Evolutionary conservation across 2,888 invertebrate species (phyloP).

Genomic region (Ectemnius cavifrons): DNA sequence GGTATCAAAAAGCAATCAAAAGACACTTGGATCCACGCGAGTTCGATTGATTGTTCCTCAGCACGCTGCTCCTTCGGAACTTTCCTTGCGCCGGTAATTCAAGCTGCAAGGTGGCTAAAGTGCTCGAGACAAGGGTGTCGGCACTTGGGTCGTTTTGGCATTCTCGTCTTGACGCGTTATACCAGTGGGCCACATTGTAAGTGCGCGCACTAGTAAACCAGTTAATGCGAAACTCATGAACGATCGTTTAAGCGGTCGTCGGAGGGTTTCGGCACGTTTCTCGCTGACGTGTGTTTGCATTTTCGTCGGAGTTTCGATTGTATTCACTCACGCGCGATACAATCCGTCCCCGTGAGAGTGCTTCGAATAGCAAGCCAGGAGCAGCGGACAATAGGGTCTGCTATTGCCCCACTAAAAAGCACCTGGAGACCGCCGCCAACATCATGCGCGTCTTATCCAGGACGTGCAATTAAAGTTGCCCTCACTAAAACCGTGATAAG

Average conservation of each 20-base stretch:
- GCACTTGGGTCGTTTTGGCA: conserved; percentile 35
- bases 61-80: no score
- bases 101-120: conserved; percentile 42
- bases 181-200: conserved; percentile 15
- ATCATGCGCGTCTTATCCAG: no score
- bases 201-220: conserved; percentile 49
- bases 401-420: no score
- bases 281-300: conserved; percentile 48
- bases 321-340: conserved; percentile 7
- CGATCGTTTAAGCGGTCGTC: conserved; percentile 56
- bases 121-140: conserved; percentile 39
- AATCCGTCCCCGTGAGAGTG: background rate
- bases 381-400: background rate
- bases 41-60: no score
- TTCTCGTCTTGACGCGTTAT: conserved; percentile 55
- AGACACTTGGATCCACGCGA: no score
- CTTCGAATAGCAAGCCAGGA: background rate
- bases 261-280: conserved; percentile 53
- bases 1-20: no score
- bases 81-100: no score
- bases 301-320: conserved; percentile 33
- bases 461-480: no score
- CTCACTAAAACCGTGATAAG: background rate
- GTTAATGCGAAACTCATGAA: conserved; percentile 59
- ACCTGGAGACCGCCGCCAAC: no score